Conservation (phyloP, 2,888 invertebrate species). For the Acheta domesticus region DNA sequence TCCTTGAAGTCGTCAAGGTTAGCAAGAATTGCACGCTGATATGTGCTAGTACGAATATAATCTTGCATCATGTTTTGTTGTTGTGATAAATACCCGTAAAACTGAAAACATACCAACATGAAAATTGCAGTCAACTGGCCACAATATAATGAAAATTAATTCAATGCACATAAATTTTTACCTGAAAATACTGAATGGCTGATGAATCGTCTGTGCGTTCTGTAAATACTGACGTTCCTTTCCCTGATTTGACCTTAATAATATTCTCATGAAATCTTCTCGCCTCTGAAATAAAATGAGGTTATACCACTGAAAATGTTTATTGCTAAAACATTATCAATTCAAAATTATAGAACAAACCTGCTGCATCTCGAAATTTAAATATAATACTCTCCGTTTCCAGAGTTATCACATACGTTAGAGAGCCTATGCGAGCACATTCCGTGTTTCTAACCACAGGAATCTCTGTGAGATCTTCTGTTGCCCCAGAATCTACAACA, state of each 20-base stretch:
- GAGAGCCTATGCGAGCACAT: slow-evolving; percentile 66
- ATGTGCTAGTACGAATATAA: slow-evolving; percentile 96
- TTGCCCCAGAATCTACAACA: slow-evolving; percentile 40
- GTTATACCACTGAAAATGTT: not conserved
- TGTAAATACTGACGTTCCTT: slow-evolving; percentile 80
- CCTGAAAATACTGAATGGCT: slow-evolving; percentile 95
- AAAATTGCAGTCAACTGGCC: too few species aligned
- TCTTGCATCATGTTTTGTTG: slow-evolving; percentile 99
- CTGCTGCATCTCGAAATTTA: slow-evolving; percentile 52
- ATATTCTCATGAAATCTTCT: slow-evolving; percentile 72
- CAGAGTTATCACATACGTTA: slow-evolving; percentile 67
- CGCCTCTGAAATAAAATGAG: slow-evolving; percentile 55
- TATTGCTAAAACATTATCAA: not conserved
- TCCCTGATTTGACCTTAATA: slow-evolving; percentile 68
- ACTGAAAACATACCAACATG: slow-evolving; percentile 54
- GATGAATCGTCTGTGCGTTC: slow-evolving; percentile 97
- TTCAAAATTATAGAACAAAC: slow-evolving; percentile 34
- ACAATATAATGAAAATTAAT: too few species aligned
- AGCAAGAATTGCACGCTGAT: slow-evolving; percentile 92
- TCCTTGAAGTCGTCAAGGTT: slow-evolving; percentile 90
- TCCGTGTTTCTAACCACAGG: slow-evolving; percentile 67
- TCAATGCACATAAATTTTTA: slow-evolving; percentile 38
- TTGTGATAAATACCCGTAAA: slow-evolving; percentile 97
- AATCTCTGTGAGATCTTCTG: slow-evolving; percentile 59
- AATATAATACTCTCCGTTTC: slow-evolving; percentile 70